A percentile compares a stretch with the other conserved stretches of the same genome.
Evolutionary conservation across 2,888 invertebrate genomes (phyloP).

Genomic region (Salticus scenicus): DNA sequence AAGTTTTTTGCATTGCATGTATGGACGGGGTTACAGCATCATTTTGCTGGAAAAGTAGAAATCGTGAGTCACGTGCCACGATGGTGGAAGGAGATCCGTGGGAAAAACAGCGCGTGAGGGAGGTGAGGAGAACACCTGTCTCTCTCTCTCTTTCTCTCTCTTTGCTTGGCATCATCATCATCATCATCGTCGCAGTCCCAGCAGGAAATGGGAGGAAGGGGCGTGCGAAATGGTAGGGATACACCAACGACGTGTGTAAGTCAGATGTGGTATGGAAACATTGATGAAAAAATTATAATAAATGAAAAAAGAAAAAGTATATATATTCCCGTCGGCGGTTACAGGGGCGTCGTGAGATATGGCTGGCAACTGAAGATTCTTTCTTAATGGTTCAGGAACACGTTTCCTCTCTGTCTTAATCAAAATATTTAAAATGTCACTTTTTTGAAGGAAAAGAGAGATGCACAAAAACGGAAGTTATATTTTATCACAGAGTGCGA

Average conservation of each 20-base stretch:
- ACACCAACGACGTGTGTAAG: neutral
- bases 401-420: too few relatives aligned
- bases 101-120: neutral
- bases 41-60: neutral
- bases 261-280: neutral
- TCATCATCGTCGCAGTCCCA: neutral
- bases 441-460: too few relatives aligned
- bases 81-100: neutral
- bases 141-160: neutral
- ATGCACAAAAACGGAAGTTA: too few relatives aligned
- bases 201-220: conserved; percentile 4
- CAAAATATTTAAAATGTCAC: too few relatives aligned
- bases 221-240: neutral
- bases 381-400: too few relatives aligned
- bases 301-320: neutral
- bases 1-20: too few relatives aligned
- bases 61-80: neutral
- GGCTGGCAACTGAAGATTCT: too few relatives aligned
- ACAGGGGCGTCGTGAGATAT: too few relatives aligned
- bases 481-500: too few relatives aligned
- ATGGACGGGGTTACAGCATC: neutral
- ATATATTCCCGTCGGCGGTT: too few relatives aligned
- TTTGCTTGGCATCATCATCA: neutral
- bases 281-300: neutral
- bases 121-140: neutral